A percentile compares a stretch with the other conserved stretches of the same genome.
phyloP scores from a whole-genome alignment of 1,140 invertebrate species.

The Drosophila auraria region DNA sequence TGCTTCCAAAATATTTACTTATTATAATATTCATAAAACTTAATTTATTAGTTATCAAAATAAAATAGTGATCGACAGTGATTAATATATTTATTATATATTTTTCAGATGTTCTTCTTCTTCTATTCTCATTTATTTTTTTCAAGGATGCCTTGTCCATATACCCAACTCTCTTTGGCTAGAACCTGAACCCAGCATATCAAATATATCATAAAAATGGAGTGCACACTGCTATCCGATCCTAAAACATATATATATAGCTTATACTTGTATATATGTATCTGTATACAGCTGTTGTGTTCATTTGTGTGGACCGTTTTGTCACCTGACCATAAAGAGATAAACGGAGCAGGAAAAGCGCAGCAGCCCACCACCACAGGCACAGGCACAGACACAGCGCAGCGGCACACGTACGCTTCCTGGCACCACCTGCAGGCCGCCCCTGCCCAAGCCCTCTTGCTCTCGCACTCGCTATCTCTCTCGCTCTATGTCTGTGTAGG shows the following conservation, averaged over 20 bases:
- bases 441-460: not conserved
- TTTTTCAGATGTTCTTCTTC: no score
- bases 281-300: slow-evolving; percentile 13
- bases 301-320: slow-evolving; percentile 25
- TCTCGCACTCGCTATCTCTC: not conserved
- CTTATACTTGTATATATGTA: not conserved
- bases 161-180: not conserved
- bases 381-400: not conserved
- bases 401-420: slow-evolving; percentile 14
- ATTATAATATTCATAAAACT: no score
- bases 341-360: slow-evolving; percentile 45
- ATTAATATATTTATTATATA: no score
- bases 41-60: no score
- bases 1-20: no score
- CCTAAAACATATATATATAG: not conserved
- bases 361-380: slow-evolving; percentile 29
- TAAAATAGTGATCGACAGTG: no score
- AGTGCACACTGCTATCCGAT: slow-evolving; percentile 1
- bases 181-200: not conserved
- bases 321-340: slow-evolving; percentile 49
- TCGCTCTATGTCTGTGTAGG: slow-evolving; percentile 52
- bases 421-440: slow-evolving; percentile 28
- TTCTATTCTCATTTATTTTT: not conserved
- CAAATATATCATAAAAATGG: not conserved
- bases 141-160: no score